Evolutionary conservation across 2,797 vertebrate genomes (phyloP), one percentile per base, ranked within the genome.

Genomic region (Merluccius polli): DNA sequence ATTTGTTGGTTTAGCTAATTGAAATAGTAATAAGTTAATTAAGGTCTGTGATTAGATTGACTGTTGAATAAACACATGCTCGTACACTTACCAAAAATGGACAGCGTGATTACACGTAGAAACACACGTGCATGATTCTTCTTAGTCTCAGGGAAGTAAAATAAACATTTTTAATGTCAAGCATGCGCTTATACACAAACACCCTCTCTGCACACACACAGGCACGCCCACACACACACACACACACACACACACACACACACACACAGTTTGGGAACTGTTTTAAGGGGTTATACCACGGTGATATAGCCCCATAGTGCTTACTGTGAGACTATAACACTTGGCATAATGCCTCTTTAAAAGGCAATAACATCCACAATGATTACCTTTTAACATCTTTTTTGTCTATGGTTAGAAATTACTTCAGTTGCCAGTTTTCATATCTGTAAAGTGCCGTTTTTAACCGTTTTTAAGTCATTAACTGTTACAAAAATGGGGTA

Each of bases 341-440:
- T 86, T 78, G 82, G 79, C 9, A 65, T 89, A 90, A 90, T 89
- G 83, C 72, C 75, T 83, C 81, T 86, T 88, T 84, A 85, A 86
- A 83, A 86, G 78, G 76, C 87, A 83, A 80, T 89, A 89, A 89
- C 75, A 82, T 73, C 78, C 75, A 76, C 85, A 80, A 86, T 85
- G 87, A 90, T 88, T 79, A 83, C 83, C 76, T 81, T 77, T 75
- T 75, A 68, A 76, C 77, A 59, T 82, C 74, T 86, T 75, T 48
- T 89, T 67, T 15, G 29, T 84, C 85, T 89, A 80, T 89, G 82
- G 84, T 89, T 90, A 86, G 81, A 85, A 82, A 77, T 79, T 77
- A 81, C 81, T 71, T 27, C 76, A 83, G 77, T 76, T 70, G 77
- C 79, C 82, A 75, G 77, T 82, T 83, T 82, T 84, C 75, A 71